Evolutionary conservation across 2,113 vertebrate species (phyloP), one percentile per base, ranked within the genome.

Genomic region (Antennarius striatus): DNA sequence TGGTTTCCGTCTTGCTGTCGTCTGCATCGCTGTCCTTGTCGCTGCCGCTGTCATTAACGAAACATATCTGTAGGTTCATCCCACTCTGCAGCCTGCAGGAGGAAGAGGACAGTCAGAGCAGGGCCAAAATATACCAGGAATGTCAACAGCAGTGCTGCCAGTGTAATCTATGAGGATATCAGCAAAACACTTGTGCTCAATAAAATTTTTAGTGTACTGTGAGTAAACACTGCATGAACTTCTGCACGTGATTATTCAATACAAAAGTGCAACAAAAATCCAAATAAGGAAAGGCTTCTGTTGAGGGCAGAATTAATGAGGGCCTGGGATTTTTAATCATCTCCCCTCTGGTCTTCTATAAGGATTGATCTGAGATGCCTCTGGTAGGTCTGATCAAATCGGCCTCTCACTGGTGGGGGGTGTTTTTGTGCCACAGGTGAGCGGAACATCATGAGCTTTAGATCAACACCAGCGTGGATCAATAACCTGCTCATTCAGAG

Each of bases 31-130:
- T 99, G 91, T 99, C 98, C 91, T 99, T 99, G 84, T 99, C 98
- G 0, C 98, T 99, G 86, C 98, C 92, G 0, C 97, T 99, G 92
- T 99, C 98, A 0, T 99, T 99, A 57, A 99, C 97, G 7, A 99
- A 99, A 84, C 98, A 99, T 68, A 99, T 99, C 89, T 99, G 98
- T 68, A 99, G 93, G 89, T 99, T 99, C 98, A 99, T 99, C 84
- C 98, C 98, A 2, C 98, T 99, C 88, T 99, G 97, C 16, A 99
- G 82, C 67, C 98, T 99, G 89, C 53, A 53, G 63, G 0, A 57
- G 43, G 16, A 67, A 16, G 28, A 36, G 43, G 71, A 15, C 7
- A 66, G 7, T 4, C 8, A 9, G 30, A 36, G 2, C 32, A 7
- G 7, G 32, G 4, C 32, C 4, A 36, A 7, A 36, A 36, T 36